Percentiles rank a stretch among this genome's conserved stretches.
These are phyloP conservation scores for Apodemia zela DNA, from an alignment of 2,888 invertebrate species.

Conservation along the genomic window DNA sequence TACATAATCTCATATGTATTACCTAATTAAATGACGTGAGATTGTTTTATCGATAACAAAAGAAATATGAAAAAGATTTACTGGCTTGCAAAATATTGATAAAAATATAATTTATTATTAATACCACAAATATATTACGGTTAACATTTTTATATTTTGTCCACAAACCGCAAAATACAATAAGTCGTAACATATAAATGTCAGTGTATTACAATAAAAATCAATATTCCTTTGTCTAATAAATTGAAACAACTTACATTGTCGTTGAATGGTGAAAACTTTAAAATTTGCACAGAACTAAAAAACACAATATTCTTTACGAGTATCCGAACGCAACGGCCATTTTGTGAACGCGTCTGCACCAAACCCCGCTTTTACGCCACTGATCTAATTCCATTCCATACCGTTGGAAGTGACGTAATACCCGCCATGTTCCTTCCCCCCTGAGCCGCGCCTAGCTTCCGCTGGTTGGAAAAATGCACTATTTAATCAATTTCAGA, in stretches of 20 bases:
- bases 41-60: not conserved
- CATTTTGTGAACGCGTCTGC: conserved; percentile 36
- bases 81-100: conserved; percentile 4
- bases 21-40: not conserved
- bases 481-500: conserved; percentile 72
- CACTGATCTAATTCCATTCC: conserved; percentile 74
- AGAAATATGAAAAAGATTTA: not conserved
- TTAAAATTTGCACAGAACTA: conserved; percentile 43
- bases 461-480: conserved; percentile 59
- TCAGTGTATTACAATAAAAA: conserved; percentile 21
- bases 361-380: conserved; percentile 50
- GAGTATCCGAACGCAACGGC: conserved; percentile 31
- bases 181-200: conserved; percentile 39
- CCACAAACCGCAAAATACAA: conserved; percentile 41
- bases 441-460: conserved; percentile 55
- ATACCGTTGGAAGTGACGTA: conserved; percentile 75
- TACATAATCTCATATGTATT: not conserved
- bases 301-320: conserved; percentile 42
- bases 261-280: conserved; percentile 39
- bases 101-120: conserved; percentile 27
- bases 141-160: conserved; percentile 39
- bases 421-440: conserved; percentile 67
- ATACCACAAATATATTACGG: conserved; percentile 23
- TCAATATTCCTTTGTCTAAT: conserved; percentile 31
- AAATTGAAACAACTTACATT: conserved; percentile 55